A percentile compares a stretch with the other conserved stretches of the same genome.
Conservation (phyloP, 2,797 vertebrate species). For the Pipistrellus kuhlii region DNA sequence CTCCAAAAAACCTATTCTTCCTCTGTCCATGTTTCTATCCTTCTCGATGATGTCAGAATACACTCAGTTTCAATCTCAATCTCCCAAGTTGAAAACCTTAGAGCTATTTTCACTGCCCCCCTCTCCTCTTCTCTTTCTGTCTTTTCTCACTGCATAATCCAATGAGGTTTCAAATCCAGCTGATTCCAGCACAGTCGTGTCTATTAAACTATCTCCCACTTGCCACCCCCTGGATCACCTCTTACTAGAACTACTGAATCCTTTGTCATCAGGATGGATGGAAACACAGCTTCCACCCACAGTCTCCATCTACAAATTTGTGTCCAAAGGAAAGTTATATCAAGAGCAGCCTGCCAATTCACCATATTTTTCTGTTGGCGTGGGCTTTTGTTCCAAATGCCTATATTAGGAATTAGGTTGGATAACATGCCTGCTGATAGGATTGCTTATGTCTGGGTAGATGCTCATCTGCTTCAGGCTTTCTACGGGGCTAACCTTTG, state of each 20-base stretch:
- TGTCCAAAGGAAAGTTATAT: slow-evolving; percentile 6
- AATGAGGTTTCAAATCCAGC: not conserved
- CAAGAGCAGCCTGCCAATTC: not conserved
- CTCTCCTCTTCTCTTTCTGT: not conserved
- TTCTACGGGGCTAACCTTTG: not conserved
- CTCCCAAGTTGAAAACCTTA: not conserved
- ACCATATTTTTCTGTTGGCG: not conserved
- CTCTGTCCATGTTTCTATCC: not conserved
- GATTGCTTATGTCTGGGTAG: not conserved
- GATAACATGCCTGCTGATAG: not conserved
- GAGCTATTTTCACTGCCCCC: not conserved
- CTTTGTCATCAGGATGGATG: not conserved
- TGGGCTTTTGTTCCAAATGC: slow-evolving; percentile 24
- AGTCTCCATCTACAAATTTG: not conserved
- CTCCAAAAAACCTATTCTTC: not conserved
- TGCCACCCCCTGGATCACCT: not conserved
- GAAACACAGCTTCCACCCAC: not conserved
- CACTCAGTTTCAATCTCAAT: not conserved
- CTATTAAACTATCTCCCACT: not conserved
- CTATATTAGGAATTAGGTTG: not conserved
- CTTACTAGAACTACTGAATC: slow-evolving; percentile 6
- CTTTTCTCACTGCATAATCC: not conserved
- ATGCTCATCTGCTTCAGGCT: not conserved
- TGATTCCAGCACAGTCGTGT: not conserved
- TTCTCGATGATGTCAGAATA: not conserved